Percentiles rank a stretch among this genome's conserved stretches.
phyloP scores from a whole-genome alignment of 2,113 vertebrate genomes.

The Elaphurus davidianus region DNA sequence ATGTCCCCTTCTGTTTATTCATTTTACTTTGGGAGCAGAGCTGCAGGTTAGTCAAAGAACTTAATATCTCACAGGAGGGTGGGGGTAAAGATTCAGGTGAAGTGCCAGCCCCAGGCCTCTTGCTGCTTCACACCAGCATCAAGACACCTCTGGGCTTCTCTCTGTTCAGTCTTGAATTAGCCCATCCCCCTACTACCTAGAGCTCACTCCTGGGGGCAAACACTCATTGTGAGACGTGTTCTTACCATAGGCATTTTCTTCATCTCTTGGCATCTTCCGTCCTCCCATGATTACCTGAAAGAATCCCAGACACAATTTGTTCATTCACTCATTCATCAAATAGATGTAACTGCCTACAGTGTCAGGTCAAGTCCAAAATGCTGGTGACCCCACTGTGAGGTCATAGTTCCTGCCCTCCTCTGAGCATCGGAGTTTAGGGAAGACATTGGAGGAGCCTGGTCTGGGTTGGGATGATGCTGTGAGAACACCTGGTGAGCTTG shows the following conservation, averaged over 20 bases:
- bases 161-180: neutral
- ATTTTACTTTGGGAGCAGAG: neutral
- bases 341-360: too few species aligned
- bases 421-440: neutral
- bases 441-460: neutral
- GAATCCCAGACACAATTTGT: neutral
- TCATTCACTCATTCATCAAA: neutral
- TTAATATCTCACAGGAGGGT: neutral
- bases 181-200: neutral
- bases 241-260: conserved; percentile 38
- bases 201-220: neutral
- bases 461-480: neutral
- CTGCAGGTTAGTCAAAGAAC: neutral
- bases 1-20: neutral
- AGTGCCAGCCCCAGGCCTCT: neutral
- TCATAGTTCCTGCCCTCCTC: too few species aligned
- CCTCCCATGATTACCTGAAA: neutral
- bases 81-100: neutral
- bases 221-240: fast-evolving
- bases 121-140: neutral
- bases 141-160: neutral
- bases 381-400: neutral
- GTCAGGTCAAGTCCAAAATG: neutral
- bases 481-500: neutral
- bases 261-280: neutral